Evolutionary conservation across 2,797 vertebrate genomes (phyloP), one percentile per base, ranked within the genome.

Genomic region (Danio aesculapii): DNA sequence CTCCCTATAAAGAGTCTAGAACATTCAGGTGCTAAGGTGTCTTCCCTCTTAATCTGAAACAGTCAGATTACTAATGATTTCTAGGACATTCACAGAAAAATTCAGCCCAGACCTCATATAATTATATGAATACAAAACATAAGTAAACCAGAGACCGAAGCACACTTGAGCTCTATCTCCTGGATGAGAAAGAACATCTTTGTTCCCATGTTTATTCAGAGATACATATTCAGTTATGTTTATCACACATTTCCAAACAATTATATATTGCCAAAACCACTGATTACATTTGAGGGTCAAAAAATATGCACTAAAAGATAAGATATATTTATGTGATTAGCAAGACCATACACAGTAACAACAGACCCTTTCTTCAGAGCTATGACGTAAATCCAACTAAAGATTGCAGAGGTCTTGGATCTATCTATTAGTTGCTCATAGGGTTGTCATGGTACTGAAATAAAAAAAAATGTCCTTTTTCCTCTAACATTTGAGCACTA

Each of bases 211-310:
- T 83, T 81, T 73, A 66, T 12, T 79, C 47, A 46, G 13, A 50
- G 39, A n/a, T 47, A 41, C 3, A 46, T 58, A 47, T 58, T 67
- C 5, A 67, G 55, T 63, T 68, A 44, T 49, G 81, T 49, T 64
- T 72, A 67, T 62, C 67, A 63, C 53, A 39, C 17, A 70, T 83
- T 80, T 77, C n/a, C 39, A 78, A 74, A 68, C 50, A 52, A 69
- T 21, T 77, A 81, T n/a, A 69, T 2, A 80, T 57, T 44, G 55
- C 66, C 49, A 81, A 80, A 58, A 57, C 72, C 55, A 81, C 17
- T 64, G 30, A 74, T 44, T 43, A 71, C 66, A 53, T 11, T 46
- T 44, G 55, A 64, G 61, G 55, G 57, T 49, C 12, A 69, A 73
- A 43, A 17, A 19, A 70, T n/a, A 44, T 53, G 50, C 64, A 70